A percentile compares a stretch with the other conserved stretches of the same genome.
Evolutionary conservation across 1,140 invertebrate species (phyloP).

Genomic region (Homarus americanus): DNA sequence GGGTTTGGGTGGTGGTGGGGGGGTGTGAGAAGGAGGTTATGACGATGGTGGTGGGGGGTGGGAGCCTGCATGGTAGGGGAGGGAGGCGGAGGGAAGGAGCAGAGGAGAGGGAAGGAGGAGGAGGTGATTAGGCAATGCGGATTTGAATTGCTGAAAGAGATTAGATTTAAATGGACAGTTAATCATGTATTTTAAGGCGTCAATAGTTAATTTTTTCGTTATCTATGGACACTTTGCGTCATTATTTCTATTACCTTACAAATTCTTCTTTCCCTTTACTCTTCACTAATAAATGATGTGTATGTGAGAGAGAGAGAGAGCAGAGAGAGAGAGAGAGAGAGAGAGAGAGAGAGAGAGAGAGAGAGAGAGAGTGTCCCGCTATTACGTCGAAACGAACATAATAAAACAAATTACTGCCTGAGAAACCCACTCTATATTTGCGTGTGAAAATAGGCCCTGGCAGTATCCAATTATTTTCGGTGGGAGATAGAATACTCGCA

Average conservation of each 20-base stretch:
- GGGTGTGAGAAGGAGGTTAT: too few relatives aligned
- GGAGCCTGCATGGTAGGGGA: too few relatives aligned
- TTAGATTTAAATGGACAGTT: not conserved
- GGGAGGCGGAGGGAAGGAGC: too few relatives aligned
- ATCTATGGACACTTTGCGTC: not conserved
- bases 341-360: not conserved
- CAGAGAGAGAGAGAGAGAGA: too few relatives aligned
- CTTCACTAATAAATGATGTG: not conserved
- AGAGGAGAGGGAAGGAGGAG: too few relatives aligned
- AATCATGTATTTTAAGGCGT: not conserved
- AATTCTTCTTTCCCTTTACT: not conserved
- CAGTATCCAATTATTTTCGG: not conserved
- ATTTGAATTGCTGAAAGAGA: too few relatives aligned
- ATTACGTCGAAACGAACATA: not conserved
- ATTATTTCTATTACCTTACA: not conserved
- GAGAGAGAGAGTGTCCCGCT: too few relatives aligned
- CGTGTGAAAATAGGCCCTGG: not conserved
- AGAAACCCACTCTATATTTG: not conserved
- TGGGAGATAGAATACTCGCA: not conserved
- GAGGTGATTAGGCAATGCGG: too few relatives aligned
- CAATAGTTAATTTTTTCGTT: not conserved
- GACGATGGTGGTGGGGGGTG: too few relatives aligned
- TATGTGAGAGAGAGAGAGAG: too few relatives aligned
- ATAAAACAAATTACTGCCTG: not conserved
- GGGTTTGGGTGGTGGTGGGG: too few relatives aligned